Conservation (phyloP, 2,113 vertebrate genomes). For the Leptosomus discolor region DNA sequence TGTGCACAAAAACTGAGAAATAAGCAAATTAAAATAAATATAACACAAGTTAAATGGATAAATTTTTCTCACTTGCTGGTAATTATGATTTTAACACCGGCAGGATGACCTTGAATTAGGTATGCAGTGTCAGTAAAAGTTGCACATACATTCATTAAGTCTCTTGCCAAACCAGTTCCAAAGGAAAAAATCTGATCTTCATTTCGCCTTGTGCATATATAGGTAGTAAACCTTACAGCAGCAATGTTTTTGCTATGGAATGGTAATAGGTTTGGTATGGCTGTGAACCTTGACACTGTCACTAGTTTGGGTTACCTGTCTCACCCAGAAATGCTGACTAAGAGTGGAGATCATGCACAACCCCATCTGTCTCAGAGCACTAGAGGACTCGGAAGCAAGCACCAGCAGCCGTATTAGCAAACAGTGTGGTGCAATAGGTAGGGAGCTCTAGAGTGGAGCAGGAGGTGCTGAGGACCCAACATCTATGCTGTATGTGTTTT, state of each 20-base stretch:
- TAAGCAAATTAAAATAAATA: neutral
- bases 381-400: neutral
- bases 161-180: neutral
- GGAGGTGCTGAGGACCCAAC: neutral
- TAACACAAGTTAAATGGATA: neutral
- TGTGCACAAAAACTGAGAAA: neutral
- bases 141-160: neutral
- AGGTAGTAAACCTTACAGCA: neutral
- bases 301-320: neutral
- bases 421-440: fast-evolving
- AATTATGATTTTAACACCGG: neutral
- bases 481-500: neutral
- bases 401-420: neutral
- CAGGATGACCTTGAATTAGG: neutral
- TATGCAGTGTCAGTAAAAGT: neutral
- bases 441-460: neutral
- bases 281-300: neutral
- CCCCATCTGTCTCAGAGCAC: neutral
- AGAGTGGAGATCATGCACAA: neutral
- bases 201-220: neutral
- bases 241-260: neutral
- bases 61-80: neutral
- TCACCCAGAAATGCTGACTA: neutral
- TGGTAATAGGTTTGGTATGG: neutral
- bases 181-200: neutral